phyloP scores from a whole-genome alignment of 2,797 vertebrate genomes.

The Botia almorhae region DNA sequence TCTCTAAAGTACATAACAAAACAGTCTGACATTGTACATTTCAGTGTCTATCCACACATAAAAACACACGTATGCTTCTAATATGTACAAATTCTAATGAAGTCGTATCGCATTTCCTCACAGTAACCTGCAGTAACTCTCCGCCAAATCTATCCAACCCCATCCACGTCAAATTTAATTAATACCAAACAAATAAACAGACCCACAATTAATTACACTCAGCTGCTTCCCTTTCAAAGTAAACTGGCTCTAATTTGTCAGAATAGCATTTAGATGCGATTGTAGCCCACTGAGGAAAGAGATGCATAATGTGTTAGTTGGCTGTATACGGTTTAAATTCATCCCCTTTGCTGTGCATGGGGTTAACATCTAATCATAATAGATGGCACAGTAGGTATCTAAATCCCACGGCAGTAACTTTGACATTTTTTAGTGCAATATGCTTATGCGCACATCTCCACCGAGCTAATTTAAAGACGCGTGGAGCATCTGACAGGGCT shows the following conservation, averaged over 20 bases:
- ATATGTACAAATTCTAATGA: neutral
- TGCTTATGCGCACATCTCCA: conserved; percentile 73
- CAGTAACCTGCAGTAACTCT: neutral
- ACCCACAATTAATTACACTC: neutral
- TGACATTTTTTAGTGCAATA: conserved; percentile 56
- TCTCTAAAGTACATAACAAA: neutral
- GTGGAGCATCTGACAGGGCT: conserved; percentile 72
- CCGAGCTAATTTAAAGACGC: conserved; percentile 75
- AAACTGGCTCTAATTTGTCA: neutral
- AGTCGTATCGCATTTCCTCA: neutral
- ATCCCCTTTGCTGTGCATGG: neutral
- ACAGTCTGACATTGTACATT: too few relatives aligned
- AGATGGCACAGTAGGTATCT: conserved; percentile 1
- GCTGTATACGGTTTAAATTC: neutral
- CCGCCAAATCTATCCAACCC: neutral
- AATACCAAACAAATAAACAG: neutral
- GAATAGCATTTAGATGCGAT: neutral
- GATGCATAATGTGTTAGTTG: neutral
- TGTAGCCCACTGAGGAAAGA: neutral
- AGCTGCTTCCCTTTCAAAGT: conserved; percentile 4
- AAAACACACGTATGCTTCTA: neutral
- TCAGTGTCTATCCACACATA: neutral
- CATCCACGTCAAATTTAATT: conserved; percentile 3
- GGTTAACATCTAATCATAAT: conserved; percentile 15
- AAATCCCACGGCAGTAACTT: conserved; percentile 29